A percentile compares a stretch with the other conserved stretches of the same genome.
phyloP scores from a whole-genome alignment of 2,888 invertebrate genomes.

The Deroplatys truncata region DNA sequence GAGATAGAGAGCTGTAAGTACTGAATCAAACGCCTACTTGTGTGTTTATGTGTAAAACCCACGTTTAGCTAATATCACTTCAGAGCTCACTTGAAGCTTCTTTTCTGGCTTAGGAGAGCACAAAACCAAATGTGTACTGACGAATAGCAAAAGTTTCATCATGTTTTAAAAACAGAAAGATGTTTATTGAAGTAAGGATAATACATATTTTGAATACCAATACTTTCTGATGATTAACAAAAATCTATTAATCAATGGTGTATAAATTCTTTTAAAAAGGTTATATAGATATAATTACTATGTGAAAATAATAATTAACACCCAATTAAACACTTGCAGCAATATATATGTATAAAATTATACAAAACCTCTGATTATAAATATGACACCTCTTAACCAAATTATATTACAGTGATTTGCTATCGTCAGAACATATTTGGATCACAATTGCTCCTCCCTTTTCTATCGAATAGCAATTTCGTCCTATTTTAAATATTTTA shows the following conservation, averaged over 20 bases:
- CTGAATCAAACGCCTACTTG: slow-evolving; percentile 39
- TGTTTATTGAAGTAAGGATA: too few relatives aligned
- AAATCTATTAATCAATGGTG: too few relatives aligned
- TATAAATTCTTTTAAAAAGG: too few relatives aligned
- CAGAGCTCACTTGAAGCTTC: not conserved
- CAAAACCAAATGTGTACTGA: not conserved
- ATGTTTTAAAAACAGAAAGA: too few relatives aligned
- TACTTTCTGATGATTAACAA: too few relatives aligned
- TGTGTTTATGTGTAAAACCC: slow-evolving; percentile 20
- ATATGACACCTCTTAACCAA: too few relatives aligned
- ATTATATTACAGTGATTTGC: not conserved
- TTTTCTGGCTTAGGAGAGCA: not conserved
- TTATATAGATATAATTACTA: too few relatives aligned
- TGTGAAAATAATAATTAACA: too few relatives aligned
- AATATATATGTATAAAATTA: too few relatives aligned
- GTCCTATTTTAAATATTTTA: not conserved
- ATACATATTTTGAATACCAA: too few relatives aligned
- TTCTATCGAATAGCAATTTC: not conserved
- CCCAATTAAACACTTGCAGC: too few relatives aligned
- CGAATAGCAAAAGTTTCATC: not conserved
- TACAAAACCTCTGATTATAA: too few relatives aligned
- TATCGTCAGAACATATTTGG: not conserved
- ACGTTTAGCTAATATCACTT: not conserved
- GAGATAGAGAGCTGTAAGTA: slow-evolving; percentile 98
- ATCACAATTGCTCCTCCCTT: not conserved